Conservation (phyloP, 2,888 invertebrate genomes). For the Andrena flavipes region DNA sequence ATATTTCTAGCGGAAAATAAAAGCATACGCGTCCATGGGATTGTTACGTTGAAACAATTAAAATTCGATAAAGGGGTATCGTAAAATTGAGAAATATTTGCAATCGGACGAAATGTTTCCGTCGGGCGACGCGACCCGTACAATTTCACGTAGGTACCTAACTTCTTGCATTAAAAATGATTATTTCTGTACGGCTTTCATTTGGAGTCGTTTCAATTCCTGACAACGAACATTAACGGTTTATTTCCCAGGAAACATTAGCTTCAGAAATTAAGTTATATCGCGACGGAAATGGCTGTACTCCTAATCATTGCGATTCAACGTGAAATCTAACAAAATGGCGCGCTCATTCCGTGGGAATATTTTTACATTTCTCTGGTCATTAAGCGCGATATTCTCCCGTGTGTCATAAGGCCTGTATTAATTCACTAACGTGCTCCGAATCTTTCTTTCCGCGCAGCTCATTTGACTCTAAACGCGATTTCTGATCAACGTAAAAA, state of each 20-base stretch:
- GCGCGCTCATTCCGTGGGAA: slow-evolving; percentile 1
- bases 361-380: slow-evolving; percentile 25
- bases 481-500: slow-evolving; percentile 18
- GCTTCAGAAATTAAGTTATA: not conserved
- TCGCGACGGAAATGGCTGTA: not conserved
- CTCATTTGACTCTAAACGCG: slow-evolving; percentile 4
- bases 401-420: not conserved
- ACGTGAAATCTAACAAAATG: slow-evolving; percentile 39
- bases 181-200: not conserved
- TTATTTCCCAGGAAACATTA: not conserved
- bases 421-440: slow-evolving; percentile 15
- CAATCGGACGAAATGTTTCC: not conserved
- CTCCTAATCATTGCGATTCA: slow-evolving; percentile 30
- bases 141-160: not conserved
- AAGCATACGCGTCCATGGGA: not conserved
- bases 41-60: not conserved
- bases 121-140: slow-evolving; percentile 3
- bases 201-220: not conserved
- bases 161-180: not conserved
- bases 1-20: not conserved
- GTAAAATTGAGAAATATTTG: not conserved
- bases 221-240: slow-evolving; percentile 2
- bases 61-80: not conserved
- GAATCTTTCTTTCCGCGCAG: slow-evolving; percentile 20
- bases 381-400: slow-evolving; percentile 5